phyloP scores from a whole-genome alignment of 37 sponge, comb jelly and placozoan genomes.

The Chondrilla cf. caribensis region DNA sequence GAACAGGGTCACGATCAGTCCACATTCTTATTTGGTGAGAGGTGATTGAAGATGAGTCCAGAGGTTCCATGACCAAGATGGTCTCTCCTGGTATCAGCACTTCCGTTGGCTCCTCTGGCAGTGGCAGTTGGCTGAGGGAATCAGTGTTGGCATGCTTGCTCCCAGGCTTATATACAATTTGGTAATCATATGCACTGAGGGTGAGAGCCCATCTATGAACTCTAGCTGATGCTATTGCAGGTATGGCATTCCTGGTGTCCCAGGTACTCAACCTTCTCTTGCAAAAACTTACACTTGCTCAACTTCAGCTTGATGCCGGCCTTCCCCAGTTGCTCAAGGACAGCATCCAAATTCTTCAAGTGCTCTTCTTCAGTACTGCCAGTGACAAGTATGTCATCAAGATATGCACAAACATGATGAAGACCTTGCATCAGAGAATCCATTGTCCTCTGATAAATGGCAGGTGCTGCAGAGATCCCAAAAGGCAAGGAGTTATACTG shows the following conservation, averaged over 20 bases:
- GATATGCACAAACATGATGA: too few relatives aligned
- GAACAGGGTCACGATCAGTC: background rate
- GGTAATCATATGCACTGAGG: background rate
- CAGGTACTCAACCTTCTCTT: background rate
- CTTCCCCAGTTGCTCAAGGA: too few relatives aligned
- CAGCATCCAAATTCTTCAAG: too few relatives aligned
- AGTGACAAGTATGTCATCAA: background rate
- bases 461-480: constrained; percentile 2
- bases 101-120: background rate
- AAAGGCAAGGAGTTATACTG: background rate
- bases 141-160: background rate
- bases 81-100: background rate
- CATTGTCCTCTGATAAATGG: constrained; percentile 2
- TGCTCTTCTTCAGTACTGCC: too few relatives aligned
- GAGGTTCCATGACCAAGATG: background rate
- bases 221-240: background rate
- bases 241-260: background rate
- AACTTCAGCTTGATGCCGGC: too few relatives aligned
- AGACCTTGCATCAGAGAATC: background rate
- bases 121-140: background rate
- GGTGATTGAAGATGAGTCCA: background rate
- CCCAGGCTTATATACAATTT: background rate
- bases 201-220: background rate
- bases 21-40: background rate
- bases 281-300: background rate